Evolutionary conservation across 1,140 invertebrate genomes (phyloP).

Genomic region (Xylocopa sonorina): DNA sequence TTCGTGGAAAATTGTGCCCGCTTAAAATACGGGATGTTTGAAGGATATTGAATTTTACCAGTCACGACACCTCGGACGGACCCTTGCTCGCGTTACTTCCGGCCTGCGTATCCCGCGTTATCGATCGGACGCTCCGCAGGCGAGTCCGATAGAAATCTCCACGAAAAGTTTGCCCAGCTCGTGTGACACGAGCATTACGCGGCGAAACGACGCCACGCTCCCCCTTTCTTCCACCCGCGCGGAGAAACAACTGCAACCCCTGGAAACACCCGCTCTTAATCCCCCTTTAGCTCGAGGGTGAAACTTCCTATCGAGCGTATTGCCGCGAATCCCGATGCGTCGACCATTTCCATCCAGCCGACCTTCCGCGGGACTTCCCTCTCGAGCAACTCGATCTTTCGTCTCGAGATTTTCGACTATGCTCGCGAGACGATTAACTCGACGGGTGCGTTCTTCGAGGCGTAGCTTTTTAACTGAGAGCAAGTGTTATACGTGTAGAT

Average conservation of each 20-base stretch:
- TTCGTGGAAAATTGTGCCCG: too few relatives aligned
- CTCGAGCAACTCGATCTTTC: not conserved
- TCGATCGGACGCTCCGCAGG: constrained; percentile 51
- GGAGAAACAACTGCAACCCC: constrained; percentile 42
- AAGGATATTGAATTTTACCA: too few relatives aligned
- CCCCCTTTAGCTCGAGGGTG: constrained; percentile 52
- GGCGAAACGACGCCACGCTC: constrained; percentile 35
- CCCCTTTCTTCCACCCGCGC: not conserved
- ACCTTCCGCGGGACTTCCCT: not conserved
- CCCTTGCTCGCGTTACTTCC: not conserved
- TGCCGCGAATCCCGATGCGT: not conserved
- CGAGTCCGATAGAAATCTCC: constrained; percentile 56
- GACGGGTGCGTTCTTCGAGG: not conserved
- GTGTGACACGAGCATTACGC: constrained; percentile 61
- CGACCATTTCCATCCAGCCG: not conserved
- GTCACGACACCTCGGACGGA: constrained; percentile 1
- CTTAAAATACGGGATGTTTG: too few relatives aligned
- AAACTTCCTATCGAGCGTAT: constrained; percentile 52
- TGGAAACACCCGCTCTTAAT: constrained; percentile 62
- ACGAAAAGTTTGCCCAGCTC: constrained; percentile 47
- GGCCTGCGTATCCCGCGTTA: constrained; percentile 46
- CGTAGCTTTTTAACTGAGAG: not conserved
- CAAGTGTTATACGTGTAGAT: not conserved
- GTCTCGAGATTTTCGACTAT: not conserved
- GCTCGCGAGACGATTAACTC: not conserved